Evolutionary conservation across 2,797 vertebrate species (phyloP), one percentile per base, ranked within the genome.

Genomic region (Peromyscus melanophrys): DNA sequence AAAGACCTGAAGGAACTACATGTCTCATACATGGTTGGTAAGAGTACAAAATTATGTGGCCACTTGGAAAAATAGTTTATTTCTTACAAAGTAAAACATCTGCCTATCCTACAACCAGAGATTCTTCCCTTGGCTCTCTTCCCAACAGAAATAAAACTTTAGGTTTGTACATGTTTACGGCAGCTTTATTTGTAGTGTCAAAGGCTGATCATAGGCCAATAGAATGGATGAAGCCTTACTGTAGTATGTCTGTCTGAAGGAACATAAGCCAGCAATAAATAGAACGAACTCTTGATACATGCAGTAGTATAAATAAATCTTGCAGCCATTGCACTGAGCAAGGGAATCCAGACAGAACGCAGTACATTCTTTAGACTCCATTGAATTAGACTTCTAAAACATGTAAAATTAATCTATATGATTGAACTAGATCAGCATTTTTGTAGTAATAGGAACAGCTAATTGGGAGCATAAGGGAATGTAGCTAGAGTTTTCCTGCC

Each of bases 61-160:
- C 37, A 75, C 43, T 91, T 85, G 76, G 69, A 59, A 89, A 96
- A 96, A 92, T 19, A 78, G 17, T 65, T 92, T 90, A 31, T 65
- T 92, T 90, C 29, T 71, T 65, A 88, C 27, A 71, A 96, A 92
- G 40, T 88, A 84, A 92, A 90, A 71, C 9, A 52, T 55, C 4
- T 12, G 43, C 78, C 43, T 63, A 87, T 12, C 49, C 49, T 95
- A 27, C 49, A 92, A 75, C 61, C 11, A 76, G 5, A 57, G 43
- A 17, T 76, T 85, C 40, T 88, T 90, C 71, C 83, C 11, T 37
- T 93, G 40, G 29, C 89, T 91, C 46, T 75, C 71, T 93, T 27
- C 49, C 71, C 43, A 83, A 69, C 19, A 88, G 57, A 87, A 89
- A 71, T 83, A 89, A 93, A 94, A 95, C 21, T 59, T 71, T 88